Evolutionary conservation across 2,113 vertebrate genomes (phyloP).

Genomic region (Psilopogon haemacephalus): DNA sequence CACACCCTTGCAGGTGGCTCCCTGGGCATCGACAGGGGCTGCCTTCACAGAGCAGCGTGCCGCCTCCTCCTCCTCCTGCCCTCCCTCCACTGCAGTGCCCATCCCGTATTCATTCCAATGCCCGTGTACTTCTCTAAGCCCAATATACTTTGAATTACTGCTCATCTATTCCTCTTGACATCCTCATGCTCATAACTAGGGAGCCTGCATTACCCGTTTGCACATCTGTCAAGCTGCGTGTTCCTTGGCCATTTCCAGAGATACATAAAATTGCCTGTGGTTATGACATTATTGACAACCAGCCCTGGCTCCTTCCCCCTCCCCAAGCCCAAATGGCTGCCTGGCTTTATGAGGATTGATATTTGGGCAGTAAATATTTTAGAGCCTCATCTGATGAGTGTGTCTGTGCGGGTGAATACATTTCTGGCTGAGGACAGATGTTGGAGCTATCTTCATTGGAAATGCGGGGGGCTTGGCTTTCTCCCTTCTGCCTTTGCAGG

Average conservation of each 20-base stretch:
- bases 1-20: neutral
- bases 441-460: slow-evolving; percentile 28
- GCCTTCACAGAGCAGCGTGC: neutral
- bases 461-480: neutral
- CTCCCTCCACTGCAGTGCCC: neutral
- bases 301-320: neutral
- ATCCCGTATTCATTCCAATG: neutral
- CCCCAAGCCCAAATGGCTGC: slow-evolving; percentile 29
- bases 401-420: slow-evolving; percentile 59
- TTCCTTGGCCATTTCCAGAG: slow-evolving; percentile 66
- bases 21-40: neutral
- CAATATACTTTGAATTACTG: slow-evolving; percentile 62
- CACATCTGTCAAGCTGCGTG: slow-evolving; percentile 67
- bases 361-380: slow-evolving; percentile 71
- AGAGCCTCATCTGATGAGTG: slow-evolving; percentile 59
- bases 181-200: slow-evolving; percentile 63
- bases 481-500: neutral
- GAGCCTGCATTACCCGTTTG: slow-evolving; percentile 52
- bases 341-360: slow-evolving; percentile 71
- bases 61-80: neutral
- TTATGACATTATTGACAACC: slow-evolving; percentile 67
- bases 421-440: slow-evolving; percentile 65
- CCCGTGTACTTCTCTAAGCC: slow-evolving; percentile 28
- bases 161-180: slow-evolving; percentile 65
- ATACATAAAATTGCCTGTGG: slow-evolving; percentile 67